Evolutionary conservation across 2,797 vertebrate species (phyloP).

Genomic region (Xyrichtys novacula): DNA sequence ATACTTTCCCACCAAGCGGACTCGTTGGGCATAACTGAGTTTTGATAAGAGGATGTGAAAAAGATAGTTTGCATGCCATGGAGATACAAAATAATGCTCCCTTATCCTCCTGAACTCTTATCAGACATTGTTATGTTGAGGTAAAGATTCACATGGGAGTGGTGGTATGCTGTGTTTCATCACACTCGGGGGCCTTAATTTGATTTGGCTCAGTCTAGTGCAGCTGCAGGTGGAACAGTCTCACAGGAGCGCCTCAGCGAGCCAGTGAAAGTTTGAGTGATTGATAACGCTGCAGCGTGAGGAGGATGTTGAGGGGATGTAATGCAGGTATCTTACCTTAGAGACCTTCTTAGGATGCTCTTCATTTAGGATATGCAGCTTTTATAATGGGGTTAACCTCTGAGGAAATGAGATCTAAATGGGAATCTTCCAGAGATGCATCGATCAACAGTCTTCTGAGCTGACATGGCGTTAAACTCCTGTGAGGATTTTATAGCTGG

Average conservation of each 20-base stretch:
- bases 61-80: constrained; percentile 16
- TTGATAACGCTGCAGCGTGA: constrained; percentile 5
- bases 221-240: constrained; percentile 55
- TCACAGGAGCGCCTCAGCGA: constrained; percentile 6
- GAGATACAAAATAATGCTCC: constrained; percentile 7
- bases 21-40: neutral
- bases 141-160: constrained; percentile 60
- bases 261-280: constrained; percentile 22
- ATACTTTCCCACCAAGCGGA: constrained; percentile 54
- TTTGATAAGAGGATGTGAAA: constrained; percentile 52
- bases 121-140: constrained; percentile 48
- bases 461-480: too few species aligned
- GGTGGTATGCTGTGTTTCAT: constrained; percentile 47
- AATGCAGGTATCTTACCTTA: neutral
- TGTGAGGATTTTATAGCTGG: too few species aligned
- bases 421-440: too few species aligned
- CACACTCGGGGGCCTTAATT: constrained; percentile 35
- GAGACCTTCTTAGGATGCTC: neutral
- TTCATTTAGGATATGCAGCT: constrained; percentile 2
- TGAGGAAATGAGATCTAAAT: too few species aligned
- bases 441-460: too few species aligned
- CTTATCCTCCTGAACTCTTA: constrained; percentile 42
- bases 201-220: constrained; percentile 35
- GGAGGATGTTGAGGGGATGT: constrained; percentile 15
- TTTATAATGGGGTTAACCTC: constrained; percentile 1